Evolutionary conservation across 2,888 invertebrate genomes (phyloP), one percentile per base, ranked within the genome.

Genomic region (Nudaria mundana): DNA sequence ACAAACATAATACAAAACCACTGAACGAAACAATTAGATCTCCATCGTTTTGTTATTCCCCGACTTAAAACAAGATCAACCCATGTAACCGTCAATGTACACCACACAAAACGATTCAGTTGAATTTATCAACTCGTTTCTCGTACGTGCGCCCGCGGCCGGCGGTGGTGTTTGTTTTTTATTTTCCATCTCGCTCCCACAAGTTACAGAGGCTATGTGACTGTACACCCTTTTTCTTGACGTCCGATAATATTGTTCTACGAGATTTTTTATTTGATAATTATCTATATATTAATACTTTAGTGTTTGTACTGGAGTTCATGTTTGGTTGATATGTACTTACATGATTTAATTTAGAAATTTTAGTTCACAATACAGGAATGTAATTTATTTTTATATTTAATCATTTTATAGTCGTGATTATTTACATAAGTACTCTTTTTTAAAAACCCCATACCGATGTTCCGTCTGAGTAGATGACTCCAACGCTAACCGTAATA

Each of bases 161-260:
- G 71, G 56, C 65, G 53, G 66, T 61, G 66, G 72, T 63, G 53
- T 45, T 40, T 28, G 30, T 40, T 51, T 52, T 56, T 52, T 55
- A 26, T 56, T 50, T 40, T 49, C 55, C 48, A 45, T 63, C 55
- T 56, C 54, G 60, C 55, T 63, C 57, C 44, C 56, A 63, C 65
- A 54, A 63, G 62, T 71, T 60, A 68, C 72, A 71, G 66, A 63
- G 77, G 66, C 61, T 60, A 53, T 66, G 59, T 57, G 63, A 63
- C 57, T 58, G 67, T 67, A 60, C 62, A 52, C 60, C 52, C 56
- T 66, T 71, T 71, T 73, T 57, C 66, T 58, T 58, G 55, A 58
- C 64, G 60, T 67, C 69, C 73, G 81, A 80, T 80, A 76, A 76
- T 78, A 80, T 79, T 79, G 80, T 81, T 72, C 73, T 62, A 56